phyloP scores from a whole-genome alignment of 2,888 invertebrate species.

The Caenorhabditis virilis region DNA sequence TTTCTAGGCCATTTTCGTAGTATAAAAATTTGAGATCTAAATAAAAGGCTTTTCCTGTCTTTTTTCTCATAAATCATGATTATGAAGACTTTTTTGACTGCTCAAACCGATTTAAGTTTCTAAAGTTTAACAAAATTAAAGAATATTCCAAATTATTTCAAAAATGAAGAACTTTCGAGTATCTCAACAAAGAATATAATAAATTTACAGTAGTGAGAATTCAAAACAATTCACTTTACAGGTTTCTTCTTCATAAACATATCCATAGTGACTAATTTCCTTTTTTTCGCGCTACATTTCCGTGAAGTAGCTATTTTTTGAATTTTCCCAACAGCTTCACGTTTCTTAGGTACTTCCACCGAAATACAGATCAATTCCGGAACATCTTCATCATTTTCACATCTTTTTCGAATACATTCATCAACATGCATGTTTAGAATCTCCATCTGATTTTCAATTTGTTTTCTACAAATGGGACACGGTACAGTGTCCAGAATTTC shows the following conservation, averaged over 20 bases:
- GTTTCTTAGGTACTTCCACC: background rate
- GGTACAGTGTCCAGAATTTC: slow-evolving; percentile 12
- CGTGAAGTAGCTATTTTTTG: background rate
- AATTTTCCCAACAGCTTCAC: background rate
- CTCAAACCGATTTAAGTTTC: no score
- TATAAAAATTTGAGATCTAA: no score
- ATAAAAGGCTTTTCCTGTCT: no score
- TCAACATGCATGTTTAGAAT: slow-evolving; percentile 46
- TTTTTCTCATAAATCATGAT: no score
- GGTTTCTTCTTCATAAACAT: background rate
- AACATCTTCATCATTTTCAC: slow-evolving; percentile 2
- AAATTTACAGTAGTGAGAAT: no score
- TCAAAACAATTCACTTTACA: background rate
- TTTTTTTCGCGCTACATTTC: background rate
- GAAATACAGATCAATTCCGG: slow-evolving; percentile 27
- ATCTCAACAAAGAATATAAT: no score
- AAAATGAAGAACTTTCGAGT: no score
- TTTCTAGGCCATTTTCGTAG: no score
- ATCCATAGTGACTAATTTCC: background rate
- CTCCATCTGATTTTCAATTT: slow-evolving; percentile 19
- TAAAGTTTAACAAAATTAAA: no score
- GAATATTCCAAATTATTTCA: no score
- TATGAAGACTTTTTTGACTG: no score
- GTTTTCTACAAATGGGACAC: slow-evolving; percentile 37
- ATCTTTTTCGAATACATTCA: slow-evolving; percentile 31